Evolutionary conservation across 2,888 invertebrate genomes (phyloP).

Genomic region (Pyrochroa serraticornis): DNA sequence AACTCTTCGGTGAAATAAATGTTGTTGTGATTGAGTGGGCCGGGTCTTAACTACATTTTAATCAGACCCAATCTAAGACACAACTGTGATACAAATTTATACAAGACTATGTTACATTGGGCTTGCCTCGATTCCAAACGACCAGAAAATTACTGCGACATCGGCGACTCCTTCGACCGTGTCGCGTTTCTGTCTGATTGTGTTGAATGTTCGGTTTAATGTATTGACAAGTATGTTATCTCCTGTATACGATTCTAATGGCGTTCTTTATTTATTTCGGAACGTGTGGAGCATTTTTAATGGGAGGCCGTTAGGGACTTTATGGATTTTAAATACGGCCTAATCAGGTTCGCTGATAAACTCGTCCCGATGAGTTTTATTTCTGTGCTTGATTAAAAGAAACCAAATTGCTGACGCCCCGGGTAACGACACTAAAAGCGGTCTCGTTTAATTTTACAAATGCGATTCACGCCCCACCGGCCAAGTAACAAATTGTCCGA

Average conservation of each 20-base stretch:
- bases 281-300: slow-evolving; percentile 54
- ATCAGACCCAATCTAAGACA: slow-evolving; percentile 58
- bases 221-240: slow-evolving; percentile 59
- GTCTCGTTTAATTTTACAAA: too few relatives aligned
- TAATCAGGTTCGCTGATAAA: slow-evolving; percentile 47
- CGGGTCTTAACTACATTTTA: slow-evolving; percentile 57
- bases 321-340: slow-evolving; percentile 51
- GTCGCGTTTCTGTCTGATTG: slow-evolving; percentile 40
- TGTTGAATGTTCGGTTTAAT: slow-evolving; percentile 56
- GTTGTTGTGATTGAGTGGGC: slow-evolving; percentile 52
- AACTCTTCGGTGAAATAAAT: slow-evolving; percentile 37
- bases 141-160: slow-evolving; percentile 34
- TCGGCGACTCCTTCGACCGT: neutral
- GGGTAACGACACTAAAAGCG: slow-evolving; percentile 32
- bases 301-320: slow-evolving; percentile 45
- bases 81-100: slow-evolving; percentile 59
- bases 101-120: slow-evolving; percentile 56
- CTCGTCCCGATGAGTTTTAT: slow-evolving; percentile 15
- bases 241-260: slow-evolving; percentile 57
- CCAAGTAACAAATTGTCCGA: too few relatives aligned
- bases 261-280: slow-evolving; percentile 57
- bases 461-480: too few relatives aligned
- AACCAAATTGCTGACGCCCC: slow-evolving; percentile 22
- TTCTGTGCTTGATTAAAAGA: too few relatives aligned
- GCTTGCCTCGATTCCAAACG: slow-evolving; percentile 51